phyloP scores from a whole-genome alignment of 2,113 vertebrate species.

The Cavia aperea region DNA sequence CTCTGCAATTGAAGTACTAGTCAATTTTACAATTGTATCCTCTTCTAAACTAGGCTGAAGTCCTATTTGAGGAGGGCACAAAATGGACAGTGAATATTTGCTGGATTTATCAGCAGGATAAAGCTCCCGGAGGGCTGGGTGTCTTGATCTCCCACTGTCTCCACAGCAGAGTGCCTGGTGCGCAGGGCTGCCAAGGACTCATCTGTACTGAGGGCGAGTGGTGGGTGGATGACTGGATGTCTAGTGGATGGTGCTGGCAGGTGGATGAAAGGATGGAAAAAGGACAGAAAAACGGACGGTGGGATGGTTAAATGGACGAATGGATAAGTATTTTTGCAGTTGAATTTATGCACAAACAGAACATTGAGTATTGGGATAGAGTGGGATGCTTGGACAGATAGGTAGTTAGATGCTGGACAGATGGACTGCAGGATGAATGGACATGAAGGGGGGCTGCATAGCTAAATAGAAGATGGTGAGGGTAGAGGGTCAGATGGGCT shows the following conservation, averaged over 20 bases:
- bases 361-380: background rate
- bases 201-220: background rate
- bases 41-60: background rate
- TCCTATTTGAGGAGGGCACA: background rate
- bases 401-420: background rate
- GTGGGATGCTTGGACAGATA: background rate
- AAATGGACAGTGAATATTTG: background rate
- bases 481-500: background rate
- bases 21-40: background rate
- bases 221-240: too few relatives aligned
- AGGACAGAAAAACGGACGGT: background rate
- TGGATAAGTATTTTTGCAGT: background rate
- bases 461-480: background rate
- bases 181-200: background rate
- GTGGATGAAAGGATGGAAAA: background rate
- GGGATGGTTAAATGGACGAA: background rate
- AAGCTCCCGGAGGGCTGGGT: background rate
- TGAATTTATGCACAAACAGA: background rate
- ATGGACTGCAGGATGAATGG: background rate
- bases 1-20: accelerated
- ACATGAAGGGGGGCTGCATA: background rate
- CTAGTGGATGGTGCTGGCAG: background rate
- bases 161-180: background rate
- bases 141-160: background rate
- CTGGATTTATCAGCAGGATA: background rate